These are phyloP conservation scores for Glossophaga mutica DNA, from an alignment of 2,797 vertebrate species.

Conservation along the genomic window DNA sequence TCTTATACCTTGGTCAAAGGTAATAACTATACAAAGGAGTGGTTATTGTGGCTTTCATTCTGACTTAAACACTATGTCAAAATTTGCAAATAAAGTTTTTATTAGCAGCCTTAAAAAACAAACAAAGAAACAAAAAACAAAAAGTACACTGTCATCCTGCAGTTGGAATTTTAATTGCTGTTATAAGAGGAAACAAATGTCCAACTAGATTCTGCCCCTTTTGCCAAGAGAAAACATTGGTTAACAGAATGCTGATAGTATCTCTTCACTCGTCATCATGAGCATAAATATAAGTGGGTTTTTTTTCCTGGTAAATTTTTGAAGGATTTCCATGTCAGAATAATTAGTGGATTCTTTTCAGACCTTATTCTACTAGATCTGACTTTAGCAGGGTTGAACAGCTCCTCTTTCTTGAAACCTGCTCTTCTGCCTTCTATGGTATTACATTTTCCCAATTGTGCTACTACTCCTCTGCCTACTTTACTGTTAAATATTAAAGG, in stretches of 20 bases:
- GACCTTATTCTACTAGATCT: too few relatives aligned
- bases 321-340: neutral
- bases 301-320: neutral
- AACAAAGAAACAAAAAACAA: too few relatives aligned
- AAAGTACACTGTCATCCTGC: neutral
- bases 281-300: neutral
- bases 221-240: neutral
- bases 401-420: neutral
- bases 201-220: neutral
- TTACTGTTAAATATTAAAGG: neutral
- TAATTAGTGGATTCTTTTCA: neutral
- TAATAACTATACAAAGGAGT: neutral
- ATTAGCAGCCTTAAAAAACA: constrained; percentile 32
- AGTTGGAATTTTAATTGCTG: neutral
- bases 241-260: neutral
- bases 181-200: neutral
- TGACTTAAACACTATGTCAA: neutral
- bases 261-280: neutral
- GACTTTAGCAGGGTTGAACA: neutral
- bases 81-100: neutral
- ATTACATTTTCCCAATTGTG: neutral
- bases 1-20: constrained; percentile 14
- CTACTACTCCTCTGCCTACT: neutral
- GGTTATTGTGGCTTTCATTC: constrained; percentile 23
- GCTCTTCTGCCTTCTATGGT: neutral